Evolutionary conservation across 2,888 invertebrate genomes (phyloP).

Genomic region (Ophion ventricosus): DNA sequence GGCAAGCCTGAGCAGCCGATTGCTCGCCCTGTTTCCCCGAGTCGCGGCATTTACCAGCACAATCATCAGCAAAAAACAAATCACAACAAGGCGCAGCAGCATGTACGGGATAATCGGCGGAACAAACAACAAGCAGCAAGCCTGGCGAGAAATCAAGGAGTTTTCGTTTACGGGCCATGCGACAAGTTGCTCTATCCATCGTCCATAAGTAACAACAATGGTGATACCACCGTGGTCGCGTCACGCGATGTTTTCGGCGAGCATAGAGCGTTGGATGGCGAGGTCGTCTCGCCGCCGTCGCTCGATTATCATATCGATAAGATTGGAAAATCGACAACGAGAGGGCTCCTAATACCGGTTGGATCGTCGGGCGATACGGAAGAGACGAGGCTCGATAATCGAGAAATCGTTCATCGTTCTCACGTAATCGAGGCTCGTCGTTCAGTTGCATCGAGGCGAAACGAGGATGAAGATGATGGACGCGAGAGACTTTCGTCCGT

Average conservation of each 20-base stretch:
- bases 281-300: slow-evolving; percentile 44
- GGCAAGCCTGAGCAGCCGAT: slow-evolving; percentile 90
- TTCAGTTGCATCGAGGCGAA: slow-evolving; percentile 34
- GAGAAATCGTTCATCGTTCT: slow-evolving; percentile 48
- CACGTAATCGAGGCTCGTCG: slow-evolving; percentile 27
- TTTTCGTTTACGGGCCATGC: slow-evolving; percentile 86
- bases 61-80: slow-evolving; percentile 57
- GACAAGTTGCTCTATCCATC: slow-evolving; percentile 85
- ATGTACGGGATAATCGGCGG: slow-evolving; percentile 34
- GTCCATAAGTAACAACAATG: slow-evolving; percentile 84
- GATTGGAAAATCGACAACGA: background rate
- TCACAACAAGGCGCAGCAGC: slow-evolving; percentile 12
- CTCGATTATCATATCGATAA: slow-evolving; percentile 40
- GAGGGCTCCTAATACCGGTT: background rate
- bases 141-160: slow-evolving; percentile 79
- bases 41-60: slow-evolving; percentile 72
- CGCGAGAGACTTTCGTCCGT: slow-evolving; percentile 45
- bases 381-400: background rate
- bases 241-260: slow-evolving; percentile 53
- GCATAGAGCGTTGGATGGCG: slow-evolving; percentile 48
- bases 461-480: slow-evolving; percentile 60
- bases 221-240: slow-evolving; percentile 69
- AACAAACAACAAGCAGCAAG: background rate
- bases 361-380: slow-evolving; percentile 33
- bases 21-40: slow-evolving; percentile 83